Evolutionary conservation across 1,140 invertebrate genomes (phyloP).

Genomic region (Drosophila kohkoa): DNA sequence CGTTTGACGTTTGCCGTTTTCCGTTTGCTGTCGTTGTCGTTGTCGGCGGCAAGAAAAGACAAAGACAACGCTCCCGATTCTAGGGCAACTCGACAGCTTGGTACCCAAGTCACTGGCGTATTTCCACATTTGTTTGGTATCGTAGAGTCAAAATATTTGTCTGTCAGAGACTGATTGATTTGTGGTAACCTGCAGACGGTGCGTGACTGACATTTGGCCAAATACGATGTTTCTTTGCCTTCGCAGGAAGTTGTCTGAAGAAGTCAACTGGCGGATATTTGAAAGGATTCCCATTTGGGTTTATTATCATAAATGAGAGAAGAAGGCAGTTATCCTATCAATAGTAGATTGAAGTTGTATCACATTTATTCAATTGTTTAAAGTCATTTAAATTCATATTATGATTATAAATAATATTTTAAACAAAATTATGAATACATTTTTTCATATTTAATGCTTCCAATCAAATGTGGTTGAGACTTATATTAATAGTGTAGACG

Average conservation of each 20-base stretch:
- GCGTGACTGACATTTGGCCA: slow-evolving; percentile 41
- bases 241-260: neutral
- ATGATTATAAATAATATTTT: too few relatives aligned
- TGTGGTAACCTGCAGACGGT: slow-evolving; percentile 12
- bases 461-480: too few relatives aligned
- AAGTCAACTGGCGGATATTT: neutral
- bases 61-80: slow-evolving; percentile 44
- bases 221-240: neutral
- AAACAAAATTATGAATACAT: too few relatives aligned
- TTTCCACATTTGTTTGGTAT: slow-evolving; percentile 49
- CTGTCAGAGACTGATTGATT: slow-evolving; percentile 25
- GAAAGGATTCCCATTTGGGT: neutral
- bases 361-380: too few relatives aligned
- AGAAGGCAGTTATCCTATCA: neutral
- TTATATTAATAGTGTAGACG: too few relatives aligned
- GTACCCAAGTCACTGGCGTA: slow-evolving; percentile 38
- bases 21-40: slow-evolving; percentile 1
- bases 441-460: too few relatives aligned
- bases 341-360: too few relatives aligned
- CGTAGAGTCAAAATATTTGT: slow-evolving; percentile 69
- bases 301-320: neutral
- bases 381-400: too few relatives aligned
- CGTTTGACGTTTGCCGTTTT: slow-evolving; percentile 5
- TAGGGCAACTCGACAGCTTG: slow-evolving; percentile 37
- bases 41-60: slow-evolving; percentile 56